Evolutionary conservation across 2,797 vertebrate genomes (phyloP).

Genomic region (Galaxias olidus): DNA sequence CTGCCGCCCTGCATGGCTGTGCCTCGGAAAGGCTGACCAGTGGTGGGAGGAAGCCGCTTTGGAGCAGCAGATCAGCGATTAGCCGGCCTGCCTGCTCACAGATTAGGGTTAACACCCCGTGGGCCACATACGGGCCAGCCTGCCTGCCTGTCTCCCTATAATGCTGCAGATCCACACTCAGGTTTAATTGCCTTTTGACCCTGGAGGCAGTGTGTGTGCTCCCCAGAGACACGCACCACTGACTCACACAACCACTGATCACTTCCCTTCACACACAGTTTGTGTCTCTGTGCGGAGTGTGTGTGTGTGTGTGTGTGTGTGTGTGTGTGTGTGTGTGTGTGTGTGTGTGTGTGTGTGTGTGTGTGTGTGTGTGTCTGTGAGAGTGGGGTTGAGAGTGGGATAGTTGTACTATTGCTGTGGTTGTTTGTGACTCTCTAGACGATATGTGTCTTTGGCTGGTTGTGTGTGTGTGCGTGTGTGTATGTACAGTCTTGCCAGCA

Average conservation of each 20-base stretch:
- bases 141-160: constrained; percentile 29
- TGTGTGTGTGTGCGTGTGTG: no score
- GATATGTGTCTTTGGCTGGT: no score
- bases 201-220: constrained; percentile 36
- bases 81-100: constrained; percentile 31
- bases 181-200: constrained; percentile 68
- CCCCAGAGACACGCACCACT: constrained; percentile 27
- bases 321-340: constrained; percentile 12
- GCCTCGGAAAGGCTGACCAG: constrained; percentile 11
- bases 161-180: constrained; percentile 26
- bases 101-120: constrained; percentile 49
- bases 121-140: constrained; percentile 12
- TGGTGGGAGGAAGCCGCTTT: constrained; percentile 28
- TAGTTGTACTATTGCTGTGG: no score
- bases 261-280: constrained; percentile 17
- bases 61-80: constrained; percentile 45
- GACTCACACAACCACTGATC: constrained; percentile 19
- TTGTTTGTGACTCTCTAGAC: no score
- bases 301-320: constrained; percentile 17
- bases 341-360: constrained; percentile 4
- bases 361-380: not conserved
- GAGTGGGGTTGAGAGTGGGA: not conserved
- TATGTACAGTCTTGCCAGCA: not conserved
- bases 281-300: not conserved
- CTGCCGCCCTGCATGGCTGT: constrained; percentile 19